A percentile compares a stretch with the other conserved stretches of the same genome.
phyloP scores from a whole-genome alignment of 2,113 vertebrate genomes.

The Piaya cayana region DNA sequence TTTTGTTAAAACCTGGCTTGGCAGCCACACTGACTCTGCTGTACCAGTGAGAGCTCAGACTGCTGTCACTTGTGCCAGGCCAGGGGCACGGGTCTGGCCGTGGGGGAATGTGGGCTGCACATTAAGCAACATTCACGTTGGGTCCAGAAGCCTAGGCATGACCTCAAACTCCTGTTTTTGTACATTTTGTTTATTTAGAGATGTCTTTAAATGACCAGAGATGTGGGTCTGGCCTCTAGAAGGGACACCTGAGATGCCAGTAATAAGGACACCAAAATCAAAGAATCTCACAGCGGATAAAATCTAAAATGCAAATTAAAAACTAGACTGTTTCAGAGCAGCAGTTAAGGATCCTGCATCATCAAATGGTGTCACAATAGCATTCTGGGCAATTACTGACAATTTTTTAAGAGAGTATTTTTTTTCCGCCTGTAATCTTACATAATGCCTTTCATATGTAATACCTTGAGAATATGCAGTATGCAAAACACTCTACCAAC shows the following conservation, averaged over 20 bases:
- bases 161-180: neutral
- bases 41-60: neutral
- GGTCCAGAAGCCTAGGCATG: neutral
- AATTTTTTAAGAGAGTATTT: slow-evolving; percentile 52
- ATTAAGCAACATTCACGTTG: rapidly evolving
- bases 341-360: neutral
- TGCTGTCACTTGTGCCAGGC: neutral
- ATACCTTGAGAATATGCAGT: slow-evolving; percentile 25
- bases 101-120: rapidly evolving
- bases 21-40: neutral
- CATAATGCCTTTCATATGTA: slow-evolving; percentile 69
- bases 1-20: rapidly evolving
- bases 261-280: neutral
- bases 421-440: slow-evolving; percentile 61
- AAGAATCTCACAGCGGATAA: neutral
- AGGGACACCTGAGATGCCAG: neutral
- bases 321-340: neutral
- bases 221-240: neutral
- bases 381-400: slow-evolving; percentile 49
- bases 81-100: neutral
- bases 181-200: neutral
- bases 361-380: slow-evolving; percentile 56
- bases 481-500: slow-evolving; percentile 49
- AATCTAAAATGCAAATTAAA: slow-evolving; percentile 16
- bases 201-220: neutral